Percentiles rank a stretch among this genome's conserved stretches.
Conservation (phyloP, 2,113 vertebrate genomes). For the Craseonycteris thonglongyai region DNA sequence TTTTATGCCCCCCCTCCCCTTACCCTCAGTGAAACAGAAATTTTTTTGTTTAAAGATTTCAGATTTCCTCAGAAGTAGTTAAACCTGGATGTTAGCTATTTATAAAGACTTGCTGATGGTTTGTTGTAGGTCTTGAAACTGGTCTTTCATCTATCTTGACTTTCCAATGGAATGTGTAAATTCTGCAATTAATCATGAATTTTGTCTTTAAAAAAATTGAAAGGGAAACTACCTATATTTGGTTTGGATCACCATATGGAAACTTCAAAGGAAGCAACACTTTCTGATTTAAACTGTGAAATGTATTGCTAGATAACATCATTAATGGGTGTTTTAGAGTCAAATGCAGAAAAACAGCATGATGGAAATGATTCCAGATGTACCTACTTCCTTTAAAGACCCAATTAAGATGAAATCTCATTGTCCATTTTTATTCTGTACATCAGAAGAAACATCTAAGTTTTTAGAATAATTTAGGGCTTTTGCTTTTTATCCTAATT, state of each 20-base stretch:
- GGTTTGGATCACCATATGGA: conserved; percentile 15
- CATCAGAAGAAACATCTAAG: not conserved
- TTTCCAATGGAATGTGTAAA: not conserved
- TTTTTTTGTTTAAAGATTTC: not conserved
- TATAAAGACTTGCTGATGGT: not conserved
- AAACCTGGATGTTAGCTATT: not conserved
- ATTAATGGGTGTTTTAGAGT: not conserved
- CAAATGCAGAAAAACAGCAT: not conserved
- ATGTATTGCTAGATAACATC: not conserved
- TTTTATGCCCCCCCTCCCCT: too few relatives aligned
- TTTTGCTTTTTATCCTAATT: not conserved
- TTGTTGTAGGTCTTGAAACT: conserved; percentile 9
- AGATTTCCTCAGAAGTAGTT: not conserved
- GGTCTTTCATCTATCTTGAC: not conserved
- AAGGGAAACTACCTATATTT: not conserved
- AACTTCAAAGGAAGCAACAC: conserved; percentile 10
- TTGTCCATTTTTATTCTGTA: not conserved
- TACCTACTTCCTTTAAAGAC: not conserved
- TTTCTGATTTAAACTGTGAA: conserved; percentile 26
- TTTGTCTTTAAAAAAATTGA: not conserved
- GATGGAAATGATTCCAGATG: not conserved
- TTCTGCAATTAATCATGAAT: not conserved
- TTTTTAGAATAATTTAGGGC: not conserved
- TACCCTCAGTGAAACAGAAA: not conserved
- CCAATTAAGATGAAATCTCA: not conserved